Base-by-base conservation (phyloP, 2,113 vertebrate species). In the Ifrita kowaldi region DNA sequence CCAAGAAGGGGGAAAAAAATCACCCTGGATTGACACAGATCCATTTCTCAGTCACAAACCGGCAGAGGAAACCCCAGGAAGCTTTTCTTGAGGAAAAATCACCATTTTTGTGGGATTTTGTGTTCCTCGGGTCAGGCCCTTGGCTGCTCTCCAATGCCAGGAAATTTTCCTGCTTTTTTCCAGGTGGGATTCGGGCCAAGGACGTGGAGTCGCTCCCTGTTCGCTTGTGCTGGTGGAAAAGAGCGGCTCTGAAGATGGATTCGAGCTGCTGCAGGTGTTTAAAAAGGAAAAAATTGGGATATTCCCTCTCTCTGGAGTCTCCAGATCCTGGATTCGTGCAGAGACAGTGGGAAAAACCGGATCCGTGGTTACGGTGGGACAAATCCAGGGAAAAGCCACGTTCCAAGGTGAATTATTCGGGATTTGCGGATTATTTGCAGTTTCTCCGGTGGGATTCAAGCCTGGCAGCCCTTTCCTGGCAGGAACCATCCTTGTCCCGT, bases 1-100 rank as follows among this genome's bases (percentile, higher is more conserved):
- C 33, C 13, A 30, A 70, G 24, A 41, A 13, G 1, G 7, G 1
- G 9, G 2, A 0, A 1, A 13, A 64, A 69, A 87, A 49, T 10
- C 37, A 50, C n/a, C 68, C 57, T 24, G 57, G 63, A 76, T 62
- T 65, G 50, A 56, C 84, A 59, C 27, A 18, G 35, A 82, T 67
- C 57, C 49, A 15, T 68, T 90, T 63, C 65, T 83, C 41, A 56
- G 52, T 35, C 39, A 35, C 16, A 37, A 67, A 10, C 17, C 4
- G 5, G 73, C 69, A 82, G 57, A 56, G 33, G 20, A 17, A 52
- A 18, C 28, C 28, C 19, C 13, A 50, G 37, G 7, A 33, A 52
- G 35, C 7, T 52, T 35, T 69, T 55, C 18, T 71, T 9, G 56
- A 52, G 76, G 33, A 39, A 80, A 53, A 91, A 69, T 37, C 18